These are phyloP conservation scores for Brachionus angularis DNA, from an alignment of 1,140 invertebrate species.

Conservation along the genomic window DNA sequence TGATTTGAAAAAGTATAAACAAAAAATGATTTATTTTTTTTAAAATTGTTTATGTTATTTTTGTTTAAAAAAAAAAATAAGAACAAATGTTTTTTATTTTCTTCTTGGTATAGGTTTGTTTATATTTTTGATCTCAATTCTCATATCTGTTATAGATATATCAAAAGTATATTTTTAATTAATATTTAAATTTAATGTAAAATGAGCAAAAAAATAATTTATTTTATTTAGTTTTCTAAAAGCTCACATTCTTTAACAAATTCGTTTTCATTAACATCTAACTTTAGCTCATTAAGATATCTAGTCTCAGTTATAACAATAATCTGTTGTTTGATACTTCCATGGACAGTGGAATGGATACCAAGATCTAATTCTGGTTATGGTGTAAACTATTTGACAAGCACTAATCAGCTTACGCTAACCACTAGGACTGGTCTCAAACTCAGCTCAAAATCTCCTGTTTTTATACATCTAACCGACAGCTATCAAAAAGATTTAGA, in stretches of 20 bases:
- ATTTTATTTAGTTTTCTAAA: background rate
- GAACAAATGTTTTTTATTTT: too few species aligned
- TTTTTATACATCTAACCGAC: too few species aligned
- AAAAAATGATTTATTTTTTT: background rate
- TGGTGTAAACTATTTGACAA: too few species aligned
- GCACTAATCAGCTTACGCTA: too few species aligned
- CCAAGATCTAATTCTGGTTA: background rate
- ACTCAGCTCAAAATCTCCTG: too few species aligned
- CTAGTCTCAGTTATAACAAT: conserved; percentile 6
- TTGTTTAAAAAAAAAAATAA: too few species aligned
- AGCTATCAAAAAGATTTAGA: too few species aligned
- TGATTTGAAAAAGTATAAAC: conserved; percentile 19
- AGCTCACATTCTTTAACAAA: background rate
- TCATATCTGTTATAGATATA: background rate
- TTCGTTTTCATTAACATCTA: background rate
- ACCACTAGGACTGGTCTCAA: too few species aligned
- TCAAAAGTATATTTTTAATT: conserved; percentile 9
- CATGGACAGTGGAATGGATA: conserved; percentile 19
- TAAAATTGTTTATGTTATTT: background rate
- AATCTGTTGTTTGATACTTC: conserved; percentile 4
- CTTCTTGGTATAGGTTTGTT: too few species aligned
- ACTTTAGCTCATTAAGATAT: background rate
- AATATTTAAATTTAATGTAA: too few species aligned
- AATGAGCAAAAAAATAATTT: too few species aligned
- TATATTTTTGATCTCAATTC: background rate